Percentiles rank a stretch among this genome's conserved stretches.
These are phyloP conservation scores for Casuarius casuarius DNA, from an alignment of 2,113 vertebrate genomes.

Conservation along the genomic window DNA sequence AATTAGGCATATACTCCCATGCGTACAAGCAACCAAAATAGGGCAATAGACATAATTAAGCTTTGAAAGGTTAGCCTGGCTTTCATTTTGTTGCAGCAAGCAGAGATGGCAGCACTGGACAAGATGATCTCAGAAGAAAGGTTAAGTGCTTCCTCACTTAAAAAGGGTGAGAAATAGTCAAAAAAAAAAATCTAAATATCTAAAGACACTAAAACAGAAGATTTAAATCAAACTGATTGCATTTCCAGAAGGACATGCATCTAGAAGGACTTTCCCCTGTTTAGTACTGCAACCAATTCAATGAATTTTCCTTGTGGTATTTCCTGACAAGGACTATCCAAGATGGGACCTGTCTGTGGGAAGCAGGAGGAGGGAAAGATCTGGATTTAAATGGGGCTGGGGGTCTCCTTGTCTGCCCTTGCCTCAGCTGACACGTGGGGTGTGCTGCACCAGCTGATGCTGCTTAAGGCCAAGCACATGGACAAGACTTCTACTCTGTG, in stretches of 20 bases:
- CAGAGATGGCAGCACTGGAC: neutral
- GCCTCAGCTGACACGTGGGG: rapidly evolving
- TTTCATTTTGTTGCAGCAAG: neutral
- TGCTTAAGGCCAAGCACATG: neutral
- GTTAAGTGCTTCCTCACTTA: neutral
- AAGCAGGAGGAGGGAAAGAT: neutral
- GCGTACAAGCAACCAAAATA: rapidly evolving
- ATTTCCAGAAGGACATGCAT: neutral
- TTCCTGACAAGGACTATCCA: neutral
- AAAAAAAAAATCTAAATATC: neutral
- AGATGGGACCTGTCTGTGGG: neutral
- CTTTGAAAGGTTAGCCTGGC: neutral
- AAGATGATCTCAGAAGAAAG: neutral
- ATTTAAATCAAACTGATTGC: neutral
- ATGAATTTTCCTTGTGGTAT: neutral
- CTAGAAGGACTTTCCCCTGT: neutral
- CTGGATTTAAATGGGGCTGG: neutral
- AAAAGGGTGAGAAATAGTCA: neutral
- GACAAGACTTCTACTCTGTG: neutral
- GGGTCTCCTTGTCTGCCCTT: neutral
- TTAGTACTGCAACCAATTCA: neutral
- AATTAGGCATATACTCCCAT: neutral
- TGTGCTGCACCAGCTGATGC: neutral
- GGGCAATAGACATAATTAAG: neutral
- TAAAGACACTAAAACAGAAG: neutral